A percentile compares a stretch with the other conserved stretches of the same genome.
Evolutionary conservation across 2,113 vertebrate species (phyloP).

Genomic region (Laticauda colubrina): DNA sequence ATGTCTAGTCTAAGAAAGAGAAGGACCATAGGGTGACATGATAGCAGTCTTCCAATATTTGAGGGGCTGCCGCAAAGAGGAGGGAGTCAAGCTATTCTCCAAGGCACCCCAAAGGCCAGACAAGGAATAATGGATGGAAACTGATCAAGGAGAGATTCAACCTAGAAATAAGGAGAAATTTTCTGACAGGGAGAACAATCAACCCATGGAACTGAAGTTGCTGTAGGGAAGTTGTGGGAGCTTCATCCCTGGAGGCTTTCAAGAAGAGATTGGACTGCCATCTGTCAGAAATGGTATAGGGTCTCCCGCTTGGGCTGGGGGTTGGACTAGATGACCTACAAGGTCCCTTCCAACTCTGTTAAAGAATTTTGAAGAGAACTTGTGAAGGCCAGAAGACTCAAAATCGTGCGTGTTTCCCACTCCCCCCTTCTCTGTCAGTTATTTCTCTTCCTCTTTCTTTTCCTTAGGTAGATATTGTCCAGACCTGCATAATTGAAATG

Average conservation of each 20-base stretch:
- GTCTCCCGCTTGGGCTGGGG: background rate
- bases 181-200: background rate
- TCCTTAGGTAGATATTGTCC: conserved; percentile 93
- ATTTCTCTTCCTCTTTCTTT: background rate
- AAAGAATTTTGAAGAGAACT: background rate
- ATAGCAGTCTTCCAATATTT: too few relatives aligned
- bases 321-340: background rate
- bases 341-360: background rate
- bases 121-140: too few relatives aligned
- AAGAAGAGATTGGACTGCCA: background rate
- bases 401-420: accelerated
- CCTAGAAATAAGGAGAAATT: background rate
- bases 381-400: background rate
- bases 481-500: conserved; percentile 94
- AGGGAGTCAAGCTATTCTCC: too few relatives aligned
- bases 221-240: background rate
- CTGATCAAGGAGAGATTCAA: background rate
- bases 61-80: too few relatives aligned
- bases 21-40: too few relatives aligned
- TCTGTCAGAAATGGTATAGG: background rate
- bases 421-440: background rate
- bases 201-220: background rate
- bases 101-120: too few relatives aligned
- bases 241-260: too few relatives aligned
- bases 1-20: too few relatives aligned